A percentile compares a stretch with the other conserved stretches of the same genome.
Conservation (phyloP, 2,888 invertebrate genomes). For the Acheta domesticus region DNA sequence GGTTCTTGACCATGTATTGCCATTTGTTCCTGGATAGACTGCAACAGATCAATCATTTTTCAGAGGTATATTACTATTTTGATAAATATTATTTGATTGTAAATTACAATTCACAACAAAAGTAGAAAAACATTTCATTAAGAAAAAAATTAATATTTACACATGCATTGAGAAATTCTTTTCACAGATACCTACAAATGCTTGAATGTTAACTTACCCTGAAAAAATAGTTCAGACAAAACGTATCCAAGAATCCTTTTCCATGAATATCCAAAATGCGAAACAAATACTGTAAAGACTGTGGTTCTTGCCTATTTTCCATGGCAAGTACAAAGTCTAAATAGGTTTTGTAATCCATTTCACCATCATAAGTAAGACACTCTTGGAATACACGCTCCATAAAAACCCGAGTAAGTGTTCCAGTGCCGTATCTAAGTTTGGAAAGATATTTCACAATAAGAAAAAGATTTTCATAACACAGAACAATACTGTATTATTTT, state of each 20-base stretch:
- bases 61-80: not conserved
- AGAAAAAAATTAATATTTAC: not conserved
- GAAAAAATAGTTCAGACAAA: conserved; percentile 90
- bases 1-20: conserved; percentile 81
- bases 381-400: conserved; percentile 92
- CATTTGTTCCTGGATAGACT: conserved; percentile 92
- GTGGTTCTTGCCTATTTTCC: conserved; percentile 88
- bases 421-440: conserved; percentile 72
- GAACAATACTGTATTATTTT: not conserved
- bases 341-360: conserved; percentile 97
- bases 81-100: not conserved
- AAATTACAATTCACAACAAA: not conserved
- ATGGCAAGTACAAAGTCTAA: conserved; percentile 89
- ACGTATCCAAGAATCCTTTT: conserved; percentile 82
- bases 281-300: conserved; percentile 87
- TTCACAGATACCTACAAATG: too few species aligned
- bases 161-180: too few species aligned
- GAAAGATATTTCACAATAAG: conserved; percentile 33
- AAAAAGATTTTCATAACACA: conserved; percentile 20
- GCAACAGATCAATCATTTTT: conserved; percentile 38
- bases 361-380: conserved; percentile 89
- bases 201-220: conserved; percentile 53
- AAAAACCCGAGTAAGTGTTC: conserved; percentile 86
- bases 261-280: conserved; percentile 85
- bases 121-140: not conserved